Base-by-base conservation (phyloP, 2,113 vertebrate species). In the Pseudopodoces humilis region DNA sequence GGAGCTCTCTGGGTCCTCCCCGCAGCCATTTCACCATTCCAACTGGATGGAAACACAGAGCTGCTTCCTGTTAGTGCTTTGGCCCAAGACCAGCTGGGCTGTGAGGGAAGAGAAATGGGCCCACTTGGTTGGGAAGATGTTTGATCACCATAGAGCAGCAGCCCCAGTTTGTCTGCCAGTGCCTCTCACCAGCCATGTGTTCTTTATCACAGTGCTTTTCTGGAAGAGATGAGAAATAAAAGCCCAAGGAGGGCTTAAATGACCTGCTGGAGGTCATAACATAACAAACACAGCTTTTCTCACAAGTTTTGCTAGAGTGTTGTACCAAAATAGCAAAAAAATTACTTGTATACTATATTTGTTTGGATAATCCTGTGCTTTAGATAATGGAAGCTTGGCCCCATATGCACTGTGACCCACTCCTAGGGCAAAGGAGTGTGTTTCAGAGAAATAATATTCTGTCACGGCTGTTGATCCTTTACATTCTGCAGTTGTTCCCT, bases 121-220 rank as follows among this genome's bases (percentile, higher is more conserved):
- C 59, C 50, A 37, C 15, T 20, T 44, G n/a, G 5, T 2, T 44
- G 67, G 49, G 67, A 92, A 88, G 58, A 53, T 0, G 4, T 65
- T 76, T 27, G 37, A 53, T 69, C 22, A 6, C 24, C 8, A 4
- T 4, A 18, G 39, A 78, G 30, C 27, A 70, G 52, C 59, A 91
- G 60, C 37, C 33, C 16, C 2, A 2, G 21, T 58, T 64, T 25
- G 9, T 15, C 70, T 23, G 33, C 50, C 63, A 41, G 31, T 7
- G 28, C 62, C 0, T 6, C 16, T 59, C 30, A 35, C 19, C 1
- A 6, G 30, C 28, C 12, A 7, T 0, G 5, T 1, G 1, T 6
- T 72, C 53, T 62, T 71, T 65, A 46, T 74, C 39, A 58, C 10
- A 30, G 14, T 0, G 1, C 4, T 31, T 15, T 75, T 75, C 49